phyloP scores from a whole-genome alignment of 2,888 invertebrate species.

The Macrosiphum euphorbiae region DNA sequence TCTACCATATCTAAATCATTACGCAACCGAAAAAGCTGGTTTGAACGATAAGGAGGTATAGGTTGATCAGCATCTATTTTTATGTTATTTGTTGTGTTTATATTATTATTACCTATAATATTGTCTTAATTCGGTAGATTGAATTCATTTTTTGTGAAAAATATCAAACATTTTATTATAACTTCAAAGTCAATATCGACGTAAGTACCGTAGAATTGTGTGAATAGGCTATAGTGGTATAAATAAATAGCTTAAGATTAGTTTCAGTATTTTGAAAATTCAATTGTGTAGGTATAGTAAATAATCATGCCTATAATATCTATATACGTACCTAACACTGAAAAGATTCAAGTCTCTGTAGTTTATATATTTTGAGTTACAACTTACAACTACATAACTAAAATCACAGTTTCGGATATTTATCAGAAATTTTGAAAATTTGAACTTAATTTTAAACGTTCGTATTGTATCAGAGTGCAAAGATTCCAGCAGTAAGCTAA shows the following conservation, averaged over 20 bases:
- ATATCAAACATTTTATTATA: not conserved
- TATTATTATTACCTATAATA: too few relatives aligned
- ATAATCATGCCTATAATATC: not conserved
- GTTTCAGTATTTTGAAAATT: not conserved
- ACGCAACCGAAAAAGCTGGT: not conserved
- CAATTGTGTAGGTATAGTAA: not conserved
- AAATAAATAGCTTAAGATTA: not conserved
- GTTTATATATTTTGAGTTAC: not conserved
- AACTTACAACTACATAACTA: too few relatives aligned
- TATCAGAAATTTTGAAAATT: too few relatives aligned
- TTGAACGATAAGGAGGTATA: not conserved
- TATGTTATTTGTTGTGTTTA: not conserved
- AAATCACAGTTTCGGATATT: too few relatives aligned
- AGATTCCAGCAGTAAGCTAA: too few relatives aligned
- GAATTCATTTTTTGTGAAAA: not conserved
- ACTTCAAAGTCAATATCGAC: not conserved
- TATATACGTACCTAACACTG: too few relatives aligned
- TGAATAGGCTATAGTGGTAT: not conserved
- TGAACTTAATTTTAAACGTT: not conserved
- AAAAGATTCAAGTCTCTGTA: not conserved
- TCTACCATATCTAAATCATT: not conserved
- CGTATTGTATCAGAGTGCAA: too few relatives aligned
- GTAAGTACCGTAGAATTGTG: not conserved
- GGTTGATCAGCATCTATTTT: not conserved
- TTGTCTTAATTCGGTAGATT: not conserved